These are phyloP conservation scores for Tipula helvola DNA, from an alignment of 2,888 invertebrate species.

Conservation along the genomic window DNA sequence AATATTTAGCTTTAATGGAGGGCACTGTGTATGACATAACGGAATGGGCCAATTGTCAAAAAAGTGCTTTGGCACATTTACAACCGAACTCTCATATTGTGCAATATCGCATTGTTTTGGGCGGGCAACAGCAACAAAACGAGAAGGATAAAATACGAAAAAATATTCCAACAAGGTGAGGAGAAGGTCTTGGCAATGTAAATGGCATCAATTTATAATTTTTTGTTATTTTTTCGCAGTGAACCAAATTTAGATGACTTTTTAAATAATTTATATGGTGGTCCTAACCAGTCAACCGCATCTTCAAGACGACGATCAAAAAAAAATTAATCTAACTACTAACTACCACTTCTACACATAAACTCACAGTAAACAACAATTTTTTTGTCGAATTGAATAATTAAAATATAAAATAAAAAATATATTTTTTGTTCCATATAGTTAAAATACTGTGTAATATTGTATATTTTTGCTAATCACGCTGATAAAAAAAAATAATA, in stretches of 20 bases:
- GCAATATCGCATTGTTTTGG: slow-evolving; percentile 43
- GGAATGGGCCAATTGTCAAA: slow-evolving; percentile 91
- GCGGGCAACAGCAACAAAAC: slow-evolving; percentile 31
- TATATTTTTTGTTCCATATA: background rate
- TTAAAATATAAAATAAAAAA: background rate
- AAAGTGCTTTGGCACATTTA: slow-evolving; percentile 47
- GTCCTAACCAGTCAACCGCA: slow-evolving; percentile 29
- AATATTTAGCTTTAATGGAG: slow-evolving; percentile 95
- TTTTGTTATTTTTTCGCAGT: slow-evolving; percentile 20
- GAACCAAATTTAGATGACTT: slow-evolving; percentile 34
- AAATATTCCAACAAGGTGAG: slow-evolving; percentile 20
- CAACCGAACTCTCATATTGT: slow-evolving; percentile 86
- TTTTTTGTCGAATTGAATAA: background rate
- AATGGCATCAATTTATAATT: background rate
- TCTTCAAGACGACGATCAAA: slow-evolving; percentile 29
- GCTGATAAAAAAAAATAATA: background rate
- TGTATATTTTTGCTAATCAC: background rate
- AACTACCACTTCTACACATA: background rate
- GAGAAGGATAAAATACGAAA: slow-evolving; percentile 22
- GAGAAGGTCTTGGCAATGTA: background rate
- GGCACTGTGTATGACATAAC: slow-evolving; percentile 92
- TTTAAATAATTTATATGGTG: slow-evolving; percentile 34
- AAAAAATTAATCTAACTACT: slow-evolving; percentile 23
- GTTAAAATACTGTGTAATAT: background rate
- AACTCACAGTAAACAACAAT: background rate